These are phyloP conservation scores for Lepidothrix coronata DNA, from an alignment of 2,113 vertebrate species.

Conservation along the genomic window DNA sequence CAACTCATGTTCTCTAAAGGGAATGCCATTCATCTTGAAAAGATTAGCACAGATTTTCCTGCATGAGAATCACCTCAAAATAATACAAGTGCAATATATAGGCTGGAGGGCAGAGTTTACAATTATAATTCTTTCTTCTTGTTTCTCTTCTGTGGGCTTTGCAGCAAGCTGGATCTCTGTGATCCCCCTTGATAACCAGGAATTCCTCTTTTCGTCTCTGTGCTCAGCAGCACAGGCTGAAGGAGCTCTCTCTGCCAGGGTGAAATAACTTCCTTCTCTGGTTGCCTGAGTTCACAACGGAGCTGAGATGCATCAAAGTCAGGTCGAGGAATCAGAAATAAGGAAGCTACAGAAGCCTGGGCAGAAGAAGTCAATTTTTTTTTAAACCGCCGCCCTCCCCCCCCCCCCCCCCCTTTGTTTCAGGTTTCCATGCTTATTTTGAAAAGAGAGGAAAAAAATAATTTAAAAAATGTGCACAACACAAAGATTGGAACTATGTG, in stretches of 20 bases:
- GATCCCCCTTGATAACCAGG: background rate
- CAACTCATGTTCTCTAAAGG: background rate
- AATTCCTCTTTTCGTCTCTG: slow-evolving; percentile 16
- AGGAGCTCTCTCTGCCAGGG: background rate
- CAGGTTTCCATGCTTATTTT: background rate
- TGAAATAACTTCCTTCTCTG: slow-evolving; percentile 39
- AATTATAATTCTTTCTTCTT: background rate
- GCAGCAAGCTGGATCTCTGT: background rate
- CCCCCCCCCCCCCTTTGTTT: background rate
- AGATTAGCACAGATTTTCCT: background rate
- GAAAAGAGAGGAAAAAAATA: background rate
- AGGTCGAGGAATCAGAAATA: slow-evolving; percentile 54
- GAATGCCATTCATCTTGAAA: background rate
- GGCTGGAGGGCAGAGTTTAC: background rate
- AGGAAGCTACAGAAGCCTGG: background rate
- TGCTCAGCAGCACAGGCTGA: background rate
- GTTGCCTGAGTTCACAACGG: background rate
- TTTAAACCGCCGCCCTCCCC: background rate
- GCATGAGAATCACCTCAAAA: background rate
- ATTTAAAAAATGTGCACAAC: background rate
- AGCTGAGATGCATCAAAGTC: slow-evolving; percentile 49
- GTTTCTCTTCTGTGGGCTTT: slow-evolving; percentile 12
- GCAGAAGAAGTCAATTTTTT: slow-evolving; percentile 12
- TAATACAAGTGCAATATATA: background rate
- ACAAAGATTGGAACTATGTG: background rate